These are phyloP conservation scores for Caenorhabditis macrosperma DNA, from an alignment of 2,888 invertebrate genomes.

Conservation along the genomic window DNA sequence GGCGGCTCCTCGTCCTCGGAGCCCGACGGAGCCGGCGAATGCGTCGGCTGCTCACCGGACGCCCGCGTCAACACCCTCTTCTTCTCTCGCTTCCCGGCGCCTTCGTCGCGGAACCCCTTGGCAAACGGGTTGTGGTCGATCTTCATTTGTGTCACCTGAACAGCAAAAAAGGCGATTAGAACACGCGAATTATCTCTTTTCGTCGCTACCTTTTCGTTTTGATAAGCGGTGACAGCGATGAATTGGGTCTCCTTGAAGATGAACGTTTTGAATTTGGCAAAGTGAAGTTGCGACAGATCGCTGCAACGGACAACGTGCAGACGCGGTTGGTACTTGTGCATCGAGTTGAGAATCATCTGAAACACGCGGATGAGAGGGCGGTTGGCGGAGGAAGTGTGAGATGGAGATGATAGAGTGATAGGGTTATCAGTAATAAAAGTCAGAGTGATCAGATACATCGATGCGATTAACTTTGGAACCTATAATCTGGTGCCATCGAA, in stretches of 20 bases:
- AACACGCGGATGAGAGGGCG: constrained; percentile 65
- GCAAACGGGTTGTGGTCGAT: constrained; percentile 99
- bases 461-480: no score
- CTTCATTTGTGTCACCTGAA: constrained; percentile 96
- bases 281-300: constrained; percentile 92
- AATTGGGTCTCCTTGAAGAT: constrained; percentile 85
- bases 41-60: background rate
- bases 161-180: no score
- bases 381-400: no score
- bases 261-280: constrained; percentile 83
- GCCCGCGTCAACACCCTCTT: constrained; percentile 84
- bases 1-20: constrained; percentile 62
- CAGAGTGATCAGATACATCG: no score
- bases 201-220: constrained; percentile 99
- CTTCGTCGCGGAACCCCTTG: constrained; percentile 97
- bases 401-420: no score
- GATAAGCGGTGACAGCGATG: constrained; percentile 99
- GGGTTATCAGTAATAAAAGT: no score
- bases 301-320: constrained; percentile 88
- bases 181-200: no score
- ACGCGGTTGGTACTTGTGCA: constrained; percentile 96
- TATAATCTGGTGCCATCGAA: no score
- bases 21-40: constrained; percentile 12
- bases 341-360: constrained; percentile 94
- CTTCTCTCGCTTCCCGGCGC: constrained; percentile 97